phyloP scores from a whole-genome alignment of 2,797 vertebrate species.

The Scolopax rusticola region DNA sequence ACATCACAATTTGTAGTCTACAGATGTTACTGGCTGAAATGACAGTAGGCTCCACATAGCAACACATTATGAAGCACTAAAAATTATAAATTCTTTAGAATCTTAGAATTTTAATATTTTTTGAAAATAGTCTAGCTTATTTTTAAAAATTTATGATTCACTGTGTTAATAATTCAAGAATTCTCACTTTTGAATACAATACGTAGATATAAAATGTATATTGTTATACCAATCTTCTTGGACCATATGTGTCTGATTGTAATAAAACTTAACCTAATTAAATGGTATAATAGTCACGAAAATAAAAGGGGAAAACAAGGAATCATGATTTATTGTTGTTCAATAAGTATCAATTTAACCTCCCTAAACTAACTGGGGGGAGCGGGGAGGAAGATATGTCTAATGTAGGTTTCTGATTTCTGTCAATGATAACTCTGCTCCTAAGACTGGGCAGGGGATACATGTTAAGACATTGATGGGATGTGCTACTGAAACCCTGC shows the following conservation, averaged over 20 bases:
- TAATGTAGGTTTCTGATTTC: neutral
- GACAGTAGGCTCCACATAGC: neutral
- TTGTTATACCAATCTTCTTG: neutral
- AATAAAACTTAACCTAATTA: neutral
- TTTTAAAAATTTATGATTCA: neutral
- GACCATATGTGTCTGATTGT: neutral
- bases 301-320: neutral
- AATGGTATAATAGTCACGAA: neutral
- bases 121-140: neutral
- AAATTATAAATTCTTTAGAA: neutral
- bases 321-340: neutral
- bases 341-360: neutral
- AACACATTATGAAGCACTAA: neutral
- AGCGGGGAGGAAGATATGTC: neutral
- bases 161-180: neutral
- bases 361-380: neutral
- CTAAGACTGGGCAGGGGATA: neutral
- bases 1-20: neutral
- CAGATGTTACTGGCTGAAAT: neutral
- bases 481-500: neutral
- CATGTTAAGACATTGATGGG: fast-evolving
- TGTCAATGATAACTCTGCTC: neutral
- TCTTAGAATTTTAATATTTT: neutral
- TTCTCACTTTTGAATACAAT: neutral
- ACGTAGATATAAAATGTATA: neutral